Evolutionary conservation across 2,888 invertebrate species (phyloP).

Genomic region (Digitonthophagus gazella): DNA sequence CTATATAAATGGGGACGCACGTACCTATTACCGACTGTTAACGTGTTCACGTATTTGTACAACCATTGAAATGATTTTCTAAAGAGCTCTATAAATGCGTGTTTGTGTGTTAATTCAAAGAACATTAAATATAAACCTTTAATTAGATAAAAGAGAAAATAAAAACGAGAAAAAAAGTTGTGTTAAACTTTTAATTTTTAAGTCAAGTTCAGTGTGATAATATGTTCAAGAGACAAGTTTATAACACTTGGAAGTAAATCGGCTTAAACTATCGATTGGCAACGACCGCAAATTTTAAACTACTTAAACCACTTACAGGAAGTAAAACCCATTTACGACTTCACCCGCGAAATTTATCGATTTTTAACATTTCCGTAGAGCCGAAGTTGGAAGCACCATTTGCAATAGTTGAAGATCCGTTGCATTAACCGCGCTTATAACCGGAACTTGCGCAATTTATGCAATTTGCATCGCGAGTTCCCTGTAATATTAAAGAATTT

Average conservation of each 20-base stretch:
- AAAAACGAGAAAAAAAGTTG: too few relatives aligned
- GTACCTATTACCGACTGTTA: too few relatives aligned
- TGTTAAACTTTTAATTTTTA: background rate
- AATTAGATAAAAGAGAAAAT: too few relatives aligned
- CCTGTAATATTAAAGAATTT: background rate
- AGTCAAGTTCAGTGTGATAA: too few relatives aligned
- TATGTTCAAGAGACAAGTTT: too few relatives aligned
- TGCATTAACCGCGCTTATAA: background rate
- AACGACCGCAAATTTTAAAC: conserved; percentile 20
- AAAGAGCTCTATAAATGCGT: too few relatives aligned
- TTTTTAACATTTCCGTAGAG: conserved; percentile 8
- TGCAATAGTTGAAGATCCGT: background rate
- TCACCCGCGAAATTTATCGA: conserved; percentile 11
- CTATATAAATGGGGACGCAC: too few relatives aligned
- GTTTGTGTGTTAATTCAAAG: too few relatives aligned
- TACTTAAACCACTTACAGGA: conserved; percentile 13
- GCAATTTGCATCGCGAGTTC: background rate
- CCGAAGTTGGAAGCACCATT: conserved; percentile 1
- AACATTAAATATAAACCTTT: too few relatives aligned
- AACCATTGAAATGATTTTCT: too few relatives aligned
- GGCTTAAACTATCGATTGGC: conserved; percentile 17
- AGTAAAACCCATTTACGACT: conserved; percentile 11
- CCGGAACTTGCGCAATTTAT: background rate
- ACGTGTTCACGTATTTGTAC: too few relatives aligned
- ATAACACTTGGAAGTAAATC: conserved; percentile 14